These are phyloP conservation scores for Epinotia ramella DNA, from an alignment of 2,888 invertebrate genomes.

Conservation along the genomic window DNA sequence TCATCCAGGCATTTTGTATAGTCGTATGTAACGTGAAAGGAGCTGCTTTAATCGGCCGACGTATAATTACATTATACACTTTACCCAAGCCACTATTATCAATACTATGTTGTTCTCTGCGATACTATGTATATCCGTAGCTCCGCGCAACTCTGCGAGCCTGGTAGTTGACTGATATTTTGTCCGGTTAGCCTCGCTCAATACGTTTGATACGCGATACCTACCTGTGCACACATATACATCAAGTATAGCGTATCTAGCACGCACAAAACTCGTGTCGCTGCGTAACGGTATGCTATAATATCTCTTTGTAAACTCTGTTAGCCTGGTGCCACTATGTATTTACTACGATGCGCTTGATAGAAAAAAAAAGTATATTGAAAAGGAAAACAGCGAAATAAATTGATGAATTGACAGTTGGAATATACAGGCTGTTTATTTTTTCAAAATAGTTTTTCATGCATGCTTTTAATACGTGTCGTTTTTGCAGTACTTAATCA, in stretches of 20 bases:
- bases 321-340: constrained; percentile 79
- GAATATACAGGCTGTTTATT: constrained; percentile 59
- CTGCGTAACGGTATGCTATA: constrained; percentile 46
- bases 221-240: constrained; percentile 34
- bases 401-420: constrained; percentile 23
- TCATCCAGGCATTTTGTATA: neutral
- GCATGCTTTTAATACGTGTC: neutral
- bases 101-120: neutral
- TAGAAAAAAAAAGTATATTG: constrained; percentile 74
- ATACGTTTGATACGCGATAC: constrained; percentile 42
- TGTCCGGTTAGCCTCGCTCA: constrained; percentile 43
- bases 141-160: constrained; percentile 30
- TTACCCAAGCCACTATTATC: neutral
- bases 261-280: constrained; percentile 56
- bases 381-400: constrained; percentile 46
- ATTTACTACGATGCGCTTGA: constrained; percentile 78
- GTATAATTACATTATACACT: neutral
- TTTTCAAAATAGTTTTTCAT: constrained; percentile 31
- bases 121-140: constrained; percentile 7
- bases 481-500: neutral
- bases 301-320: constrained; percentile 68
- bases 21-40: neutral
- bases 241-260: constrained; percentile 36
- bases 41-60: neutral
- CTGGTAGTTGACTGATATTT: constrained; percentile 45